Conservation (phyloP, 2,797 vertebrate species). For the Thaleichthys pacificus region DNA sequence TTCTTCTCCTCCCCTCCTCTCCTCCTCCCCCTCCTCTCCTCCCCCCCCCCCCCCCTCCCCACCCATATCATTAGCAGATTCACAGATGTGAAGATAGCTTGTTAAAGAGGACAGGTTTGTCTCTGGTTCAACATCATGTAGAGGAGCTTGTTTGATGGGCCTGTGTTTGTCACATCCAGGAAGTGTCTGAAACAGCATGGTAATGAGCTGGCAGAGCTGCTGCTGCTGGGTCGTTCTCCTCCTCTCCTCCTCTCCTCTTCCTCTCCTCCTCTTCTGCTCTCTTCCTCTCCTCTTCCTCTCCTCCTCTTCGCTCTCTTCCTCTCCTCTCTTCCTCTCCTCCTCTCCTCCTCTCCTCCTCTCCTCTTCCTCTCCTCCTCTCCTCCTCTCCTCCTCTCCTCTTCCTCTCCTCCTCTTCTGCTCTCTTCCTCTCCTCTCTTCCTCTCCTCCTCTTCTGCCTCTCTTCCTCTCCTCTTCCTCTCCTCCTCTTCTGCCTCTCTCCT, state of each 20-base stretch:
- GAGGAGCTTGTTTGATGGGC: too few species aligned
- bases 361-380: neutral
- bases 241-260: neutral
- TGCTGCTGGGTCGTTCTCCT: neutral
- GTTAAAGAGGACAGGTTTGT: too few species aligned
- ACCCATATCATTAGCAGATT: neutral
- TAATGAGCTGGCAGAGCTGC: too few species aligned
- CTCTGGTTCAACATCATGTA: too few species aligned
- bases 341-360: neutral
- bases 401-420: constrained; percentile 8
- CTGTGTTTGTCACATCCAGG: too few species aligned
- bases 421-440: neutral
- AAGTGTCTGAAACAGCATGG: too few species aligned
- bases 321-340: neutral
- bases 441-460: neutral
- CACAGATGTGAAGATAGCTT: too few species aligned
- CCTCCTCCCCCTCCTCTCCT: neutral
- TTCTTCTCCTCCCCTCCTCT: neutral
- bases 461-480: neutral
- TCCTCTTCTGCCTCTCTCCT: neutral
- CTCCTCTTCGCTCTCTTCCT: neutral
- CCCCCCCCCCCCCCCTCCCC: neutral
- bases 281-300: neutral
- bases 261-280: neutral
- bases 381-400: neutral